These are phyloP conservation scores for Hyposoter dolosus DNA, from an alignment of 2,888 invertebrate species.

Conservation along the genomic window DNA sequence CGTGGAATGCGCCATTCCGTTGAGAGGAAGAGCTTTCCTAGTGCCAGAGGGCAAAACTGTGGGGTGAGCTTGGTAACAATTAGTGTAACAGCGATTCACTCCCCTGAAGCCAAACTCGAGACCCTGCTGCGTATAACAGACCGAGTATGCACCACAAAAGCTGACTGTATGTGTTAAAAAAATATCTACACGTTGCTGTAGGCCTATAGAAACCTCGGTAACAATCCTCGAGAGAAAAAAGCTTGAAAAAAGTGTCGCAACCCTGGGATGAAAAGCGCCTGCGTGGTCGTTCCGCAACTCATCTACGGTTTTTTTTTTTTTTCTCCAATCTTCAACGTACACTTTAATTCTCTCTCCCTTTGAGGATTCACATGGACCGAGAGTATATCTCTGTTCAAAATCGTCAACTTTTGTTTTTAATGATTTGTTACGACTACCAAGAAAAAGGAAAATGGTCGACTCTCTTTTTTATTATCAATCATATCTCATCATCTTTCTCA, in stretches of 20 bases:
- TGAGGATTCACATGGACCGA: background rate
- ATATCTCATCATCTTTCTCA: background rate
- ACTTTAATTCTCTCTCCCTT: constrained; percentile 7
- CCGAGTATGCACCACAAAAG: constrained; percentile 34
- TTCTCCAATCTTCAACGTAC: constrained; percentile 46
- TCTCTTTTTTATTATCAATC: background rate
- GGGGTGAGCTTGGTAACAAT: constrained; percentile 76
- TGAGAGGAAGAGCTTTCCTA: constrained; percentile 48
- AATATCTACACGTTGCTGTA: constrained; percentile 26
- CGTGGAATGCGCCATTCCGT: constrained; percentile 60
- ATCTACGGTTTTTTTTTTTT: constrained; percentile 58
- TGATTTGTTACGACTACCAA: background rate
- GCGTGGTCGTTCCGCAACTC: constrained; percentile 56
- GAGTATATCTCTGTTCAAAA: background rate
- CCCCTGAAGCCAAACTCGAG: constrained; percentile 64
- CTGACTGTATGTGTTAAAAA: background rate
- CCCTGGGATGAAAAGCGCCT: constrained; percentile 63
- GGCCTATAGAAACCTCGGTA: constrained; percentile 32
- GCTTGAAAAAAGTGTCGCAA: constrained; percentile 64
- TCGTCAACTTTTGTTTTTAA: constrained; percentile 15
- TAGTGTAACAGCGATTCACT: constrained; percentile 79
- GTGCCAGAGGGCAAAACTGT: constrained; percentile 53
- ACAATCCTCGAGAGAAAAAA: constrained; percentile 58
- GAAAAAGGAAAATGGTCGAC: background rate
- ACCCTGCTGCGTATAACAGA: constrained; percentile 25